These are phyloP conservation scores for Hoplodrina ambigua DNA, from an alignment of 2,888 invertebrate genomes.

Conservation along the genomic window DNA sequence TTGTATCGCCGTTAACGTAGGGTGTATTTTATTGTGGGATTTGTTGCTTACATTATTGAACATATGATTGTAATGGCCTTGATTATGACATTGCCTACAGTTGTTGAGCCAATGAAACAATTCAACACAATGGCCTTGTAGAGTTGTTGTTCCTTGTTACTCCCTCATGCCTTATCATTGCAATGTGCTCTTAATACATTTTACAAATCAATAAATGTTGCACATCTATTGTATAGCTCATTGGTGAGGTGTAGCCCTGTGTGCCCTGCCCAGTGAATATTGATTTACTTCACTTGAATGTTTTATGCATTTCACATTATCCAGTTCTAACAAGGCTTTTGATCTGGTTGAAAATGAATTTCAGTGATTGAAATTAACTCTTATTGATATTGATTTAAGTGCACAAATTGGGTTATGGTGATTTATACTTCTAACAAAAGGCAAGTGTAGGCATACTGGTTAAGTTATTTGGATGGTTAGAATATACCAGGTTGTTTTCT, in stretches of 20 bases:
- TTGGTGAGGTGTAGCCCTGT: constrained; percentile 9
- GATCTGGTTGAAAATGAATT: constrained; percentile 7
- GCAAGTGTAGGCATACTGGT: neutral
- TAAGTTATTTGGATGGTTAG: too few species aligned
- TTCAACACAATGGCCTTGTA: constrained; percentile 71
- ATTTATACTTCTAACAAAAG: neutral
- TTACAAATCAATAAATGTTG: constrained; percentile 39
- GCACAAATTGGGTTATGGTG: neutral
- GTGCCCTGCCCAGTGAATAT: constrained; percentile 42
- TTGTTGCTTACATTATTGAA: constrained; percentile 48
- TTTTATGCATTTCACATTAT: constrained; percentile 35
- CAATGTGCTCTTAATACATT: constrained; percentile 37
- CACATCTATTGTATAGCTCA: constrained; percentile 9
- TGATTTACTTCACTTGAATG: constrained; percentile 34
- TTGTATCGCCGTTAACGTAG: constrained; percentile 42
- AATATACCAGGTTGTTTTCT: neutral
- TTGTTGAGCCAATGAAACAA: constrained; percentile 65
- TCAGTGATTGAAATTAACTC: neutral
- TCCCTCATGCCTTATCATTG: constrained; percentile 54
- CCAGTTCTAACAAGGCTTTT: constrained; percentile 4
- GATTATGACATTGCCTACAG: constrained; percentile 81
- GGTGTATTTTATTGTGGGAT: constrained; percentile 31
- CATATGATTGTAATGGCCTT: constrained; percentile 83
- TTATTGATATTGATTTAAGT: neutral
- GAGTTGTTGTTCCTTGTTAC: constrained; percentile 63